Base-by-base conservation (phyloP, 2,888 invertebrate genomes). In the Orthosia cruda region DNA sequence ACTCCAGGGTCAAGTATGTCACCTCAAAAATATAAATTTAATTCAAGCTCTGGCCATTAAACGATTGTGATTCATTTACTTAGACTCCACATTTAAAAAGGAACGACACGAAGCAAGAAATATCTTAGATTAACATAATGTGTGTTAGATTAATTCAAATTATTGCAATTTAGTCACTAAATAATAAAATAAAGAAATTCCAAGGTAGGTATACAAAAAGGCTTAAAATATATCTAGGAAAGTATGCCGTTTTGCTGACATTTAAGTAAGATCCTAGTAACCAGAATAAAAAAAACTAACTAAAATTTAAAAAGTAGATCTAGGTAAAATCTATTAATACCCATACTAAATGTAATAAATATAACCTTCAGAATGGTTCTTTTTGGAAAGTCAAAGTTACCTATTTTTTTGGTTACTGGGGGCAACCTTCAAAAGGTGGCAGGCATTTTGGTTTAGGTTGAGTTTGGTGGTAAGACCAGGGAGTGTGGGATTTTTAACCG, bases 61-160 rank as follows among this genome's bases (percentile, higher is more conserved):
- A 86, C 69, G 86, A 85, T 87, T 89, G 86, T 92, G 93, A 93
- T 86, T 93, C 92, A 93, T 89, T 91, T 91, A 90, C 87, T 89
- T 89, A 87, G 87, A 88, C 81, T 87, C 88, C 85, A 88, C 85
- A 91, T 90, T 90, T 89, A 77, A 88, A 89, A 89, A 85, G 80
- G 79, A 87, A 86, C 85, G 85, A 87, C 86, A 68, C 32, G 63
- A 86, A 86, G 77, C 85, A 91, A 90, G 89, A 87, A 84, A 85
- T 40, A 82, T 74, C 26, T 7, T 23, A 12, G 54, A 86, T 85
- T 85, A 64, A 76, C 85, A 80, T 86, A 86, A 80, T 75, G 47
- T 74, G 68, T 87, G 71, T 72, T 76, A 59, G 7, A 77, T 81
- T 54, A 61, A 71, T 82, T 77, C 73, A 70, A 62, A 74, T 78